Evolutionary conservation across 1,140 invertebrate species (phyloP), one percentile per base, ranked within the genome.

Genomic region (Macrobrachium nipponense): DNA sequence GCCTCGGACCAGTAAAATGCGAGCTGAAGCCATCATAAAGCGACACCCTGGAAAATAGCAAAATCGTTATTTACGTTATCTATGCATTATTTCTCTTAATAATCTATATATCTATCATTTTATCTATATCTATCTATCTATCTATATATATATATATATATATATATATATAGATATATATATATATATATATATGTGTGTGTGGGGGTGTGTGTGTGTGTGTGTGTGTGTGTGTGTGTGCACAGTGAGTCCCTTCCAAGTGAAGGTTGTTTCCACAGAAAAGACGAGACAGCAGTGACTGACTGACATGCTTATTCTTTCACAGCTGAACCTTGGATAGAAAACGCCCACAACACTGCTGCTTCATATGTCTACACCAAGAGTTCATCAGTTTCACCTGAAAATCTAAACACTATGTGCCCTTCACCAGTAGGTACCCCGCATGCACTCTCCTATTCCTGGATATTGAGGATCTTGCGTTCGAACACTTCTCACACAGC

Each of bases 1-100:
- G 27, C 82, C 87, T 3, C 87, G 87, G 23, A 88, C 80, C 68
- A 88, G 8, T 64, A 83, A 27, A 60, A 86, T 68, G 1, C 87
- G 87, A 10, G 81, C 72, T 60, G 87, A 80, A 44, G 78, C 77
- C 87, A 88, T 88, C 66, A 44, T 81, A 58, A 23, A 51, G 77
- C 81, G 60, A 59, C 80, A 51, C 80, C 64, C 68, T 60, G n/a
- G 5, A n/a, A 14, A n/a, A 12, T 43, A 15, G 43, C 5, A 15
- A 23, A 14, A 23, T 15, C 4, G 8, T 5, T n/a, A 8, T 66
- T 66, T 10, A 14, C 17, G 12, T 23, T 66, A 11, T n/a, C 27
- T 36, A 36, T 36, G 27, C 1, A 36, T 36, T 36, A 36, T 36
- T 36, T 36, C 1, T 36, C 27, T 36, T 36, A 36, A 36, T 36